Conservation (phyloP, 2,113 vertebrate genomes). For the Azemiops feae region DNA sequence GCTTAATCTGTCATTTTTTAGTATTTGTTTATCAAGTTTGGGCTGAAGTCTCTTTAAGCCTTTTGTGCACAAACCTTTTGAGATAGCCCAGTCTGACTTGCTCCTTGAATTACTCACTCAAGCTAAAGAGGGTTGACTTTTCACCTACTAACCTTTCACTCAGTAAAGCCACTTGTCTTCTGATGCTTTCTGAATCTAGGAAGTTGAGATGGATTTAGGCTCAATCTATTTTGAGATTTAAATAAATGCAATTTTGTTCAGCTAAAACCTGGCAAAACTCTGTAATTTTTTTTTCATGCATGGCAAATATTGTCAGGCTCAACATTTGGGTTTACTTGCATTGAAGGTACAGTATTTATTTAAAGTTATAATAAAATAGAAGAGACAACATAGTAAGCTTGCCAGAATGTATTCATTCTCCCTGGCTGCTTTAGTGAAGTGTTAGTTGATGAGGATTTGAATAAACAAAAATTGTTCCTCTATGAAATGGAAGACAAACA, state of each 20-base stretch:
- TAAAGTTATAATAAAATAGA: background rate
- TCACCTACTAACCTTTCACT: constrained; percentile 58
- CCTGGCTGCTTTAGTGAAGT: background rate
- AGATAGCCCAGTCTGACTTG: constrained; percentile 13
- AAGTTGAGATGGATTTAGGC: background rate
- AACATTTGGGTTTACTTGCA: background rate
- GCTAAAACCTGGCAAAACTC: background rate
- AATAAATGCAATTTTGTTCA: constrained; percentile 31
- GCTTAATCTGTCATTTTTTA: constrained; percentile 7
- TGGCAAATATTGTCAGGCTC: background rate
- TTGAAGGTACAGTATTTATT: background rate
- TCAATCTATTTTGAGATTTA: background rate
- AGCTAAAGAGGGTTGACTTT: constrained; percentile 47
- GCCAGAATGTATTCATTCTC: background rate
- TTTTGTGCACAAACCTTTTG: background rate
- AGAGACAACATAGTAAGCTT: background rate
- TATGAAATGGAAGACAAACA: background rate
- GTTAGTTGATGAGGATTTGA: background rate
- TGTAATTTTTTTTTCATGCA: constrained; percentile 16
- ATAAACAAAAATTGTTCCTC: background rate
- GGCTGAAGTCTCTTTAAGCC: background rate
- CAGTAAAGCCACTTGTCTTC: constrained; percentile 35
- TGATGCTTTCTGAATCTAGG: background rate
- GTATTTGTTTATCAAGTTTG: constrained; percentile 45
- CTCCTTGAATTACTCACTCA: constrained; percentile 57